These are phyloP conservation scores for Chrysemys picta DNA, from an alignment of 2,113 vertebrate genomes.

Conservation along the genomic window DNA sequence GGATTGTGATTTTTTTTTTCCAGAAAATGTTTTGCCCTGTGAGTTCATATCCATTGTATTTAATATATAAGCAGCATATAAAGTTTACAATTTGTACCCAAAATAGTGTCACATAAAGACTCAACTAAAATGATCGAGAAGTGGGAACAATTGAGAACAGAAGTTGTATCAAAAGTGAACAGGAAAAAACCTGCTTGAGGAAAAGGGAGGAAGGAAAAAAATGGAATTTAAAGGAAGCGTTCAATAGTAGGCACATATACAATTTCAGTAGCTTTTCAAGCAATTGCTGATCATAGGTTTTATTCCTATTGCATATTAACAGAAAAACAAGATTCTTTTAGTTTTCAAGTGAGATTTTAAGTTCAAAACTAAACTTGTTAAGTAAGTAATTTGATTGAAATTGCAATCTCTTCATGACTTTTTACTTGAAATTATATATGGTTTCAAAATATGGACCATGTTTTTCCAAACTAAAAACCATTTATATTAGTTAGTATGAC, in stretches of 20 bases:
- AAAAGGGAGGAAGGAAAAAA: slow-evolving; percentile 10
- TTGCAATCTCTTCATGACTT: rapidly evolving
- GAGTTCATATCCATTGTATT: slow-evolving; percentile 29
- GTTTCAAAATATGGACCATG: background rate
- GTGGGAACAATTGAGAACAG: slow-evolving; percentile 7
- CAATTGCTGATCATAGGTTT: background rate
- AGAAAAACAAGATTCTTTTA: background rate
- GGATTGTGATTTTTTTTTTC: slow-evolving; percentile 16
- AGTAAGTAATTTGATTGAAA: background rate
- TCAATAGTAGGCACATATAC: background rate
- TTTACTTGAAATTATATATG: background rate
- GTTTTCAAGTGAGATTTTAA: background rate
- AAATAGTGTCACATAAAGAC: slow-evolving; percentile 5
- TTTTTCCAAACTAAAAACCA: background rate
- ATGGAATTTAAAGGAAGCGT: background rate
- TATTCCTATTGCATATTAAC: background rate
- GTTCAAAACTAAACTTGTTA: background rate
- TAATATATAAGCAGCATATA: slow-evolving; percentile 39
- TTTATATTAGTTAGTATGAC: background rate
- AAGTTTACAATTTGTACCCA: slow-evolving; percentile 34
- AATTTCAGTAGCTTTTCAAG: background rate
- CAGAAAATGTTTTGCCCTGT: slow-evolving; percentile 26
- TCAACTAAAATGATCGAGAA: slow-evolving; percentile 41
- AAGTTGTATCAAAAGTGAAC: slow-evolving; percentile 29
- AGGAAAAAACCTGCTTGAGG: slow-evolving; percentile 40